phyloP scores from a whole-genome alignment of 2,797 vertebrate genomes.

The Melanotaenia parkinsoni region DNA sequence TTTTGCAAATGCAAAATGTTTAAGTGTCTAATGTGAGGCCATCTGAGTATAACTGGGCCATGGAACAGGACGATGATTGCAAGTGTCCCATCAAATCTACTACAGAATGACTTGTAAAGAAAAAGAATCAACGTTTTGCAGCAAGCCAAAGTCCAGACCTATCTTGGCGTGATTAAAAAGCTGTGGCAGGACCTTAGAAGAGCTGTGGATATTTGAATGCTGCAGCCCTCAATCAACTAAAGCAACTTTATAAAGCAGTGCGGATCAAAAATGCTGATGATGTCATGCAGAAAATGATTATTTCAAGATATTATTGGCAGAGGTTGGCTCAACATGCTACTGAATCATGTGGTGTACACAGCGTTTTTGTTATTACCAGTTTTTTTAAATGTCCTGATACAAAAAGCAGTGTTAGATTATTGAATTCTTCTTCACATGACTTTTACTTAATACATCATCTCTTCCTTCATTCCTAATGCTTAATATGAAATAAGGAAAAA shows the following conservation, averaged over 20 bases:
- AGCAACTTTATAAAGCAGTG: not conserved
- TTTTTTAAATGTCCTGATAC: not conserved
- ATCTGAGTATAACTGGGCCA: not conserved
- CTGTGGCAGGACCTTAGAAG: too few relatives aligned
- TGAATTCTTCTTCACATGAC: not conserved
- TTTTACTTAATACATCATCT: not conserved
- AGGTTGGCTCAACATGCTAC: not conserved
- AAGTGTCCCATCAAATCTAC: not conserved
- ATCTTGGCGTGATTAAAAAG: not conserved
- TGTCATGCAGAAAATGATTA: not conserved
- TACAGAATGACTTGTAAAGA: too few relatives aligned
- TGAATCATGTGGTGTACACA: not conserved
- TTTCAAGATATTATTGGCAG: too few relatives aligned
- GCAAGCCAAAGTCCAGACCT: not conserved
- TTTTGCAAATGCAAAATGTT: not conserved
- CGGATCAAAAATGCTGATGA: not conserved
- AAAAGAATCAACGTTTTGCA: too few relatives aligned
- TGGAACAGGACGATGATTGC: not conserved
- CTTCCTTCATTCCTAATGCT: conserved; percentile 27
- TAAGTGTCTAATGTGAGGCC: not conserved
- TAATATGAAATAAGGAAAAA: conserved; percentile 26
- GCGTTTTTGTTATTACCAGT: not conserved
- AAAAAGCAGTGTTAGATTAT: not conserved
- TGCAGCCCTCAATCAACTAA: not conserved
- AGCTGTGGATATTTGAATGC: too few relatives aligned